Base-by-base conservation (phyloP, 2,113 vertebrate genomes). In the Apodemus speciosus region DNA sequence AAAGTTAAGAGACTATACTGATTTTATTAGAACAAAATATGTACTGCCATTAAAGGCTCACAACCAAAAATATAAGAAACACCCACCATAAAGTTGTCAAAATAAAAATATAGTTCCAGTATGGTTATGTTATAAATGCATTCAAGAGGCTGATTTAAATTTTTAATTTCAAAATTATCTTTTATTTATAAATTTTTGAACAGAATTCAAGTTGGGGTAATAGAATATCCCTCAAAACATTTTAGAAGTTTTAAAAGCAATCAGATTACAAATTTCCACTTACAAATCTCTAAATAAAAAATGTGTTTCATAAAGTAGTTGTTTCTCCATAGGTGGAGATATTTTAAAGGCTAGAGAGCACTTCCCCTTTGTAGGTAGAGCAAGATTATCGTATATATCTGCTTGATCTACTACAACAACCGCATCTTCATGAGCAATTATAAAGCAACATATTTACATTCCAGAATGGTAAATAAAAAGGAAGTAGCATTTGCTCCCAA, bases 1-100 rank as follows among this genome's bases (percentile, higher is more conserved):
- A 51, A 88, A 94, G 85, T 71, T 71, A 76, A 85, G 46, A 93
- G n/a, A 51, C 7, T 58, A 15, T 76, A 51, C 3, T 76, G 60
- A 77, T 51, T 38, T 81, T 75, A 77, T 77, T 79, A 75, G n/a
- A 75, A 58, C 8, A 92, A 90, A 92, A 88, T 68, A 30, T 62
- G 66, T 69, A 84, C 43, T 66, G 11, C 7, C 46, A 86, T 53
- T 53, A 53, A 53, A 11, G 51, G 51, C 51, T 53, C 51, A 53
- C 51, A 53, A 53, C 51, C 51, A 53, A 53, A 53, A 53, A 53
- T 53, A 53, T 53, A 53, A 53, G 11, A 53, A 53, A 53, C 3
- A 62, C 58, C 11, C 43, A 9, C 43, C 20, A 40, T 53, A 84
- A 80, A 88, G 66, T 46, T 46, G n/a, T 80, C 64, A 85, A 90